Evolutionary conservation across 30 jellyfish, hydroid and myxozoan species (phyloP).

Genomic region (Rhopilema esculentum): DNA sequence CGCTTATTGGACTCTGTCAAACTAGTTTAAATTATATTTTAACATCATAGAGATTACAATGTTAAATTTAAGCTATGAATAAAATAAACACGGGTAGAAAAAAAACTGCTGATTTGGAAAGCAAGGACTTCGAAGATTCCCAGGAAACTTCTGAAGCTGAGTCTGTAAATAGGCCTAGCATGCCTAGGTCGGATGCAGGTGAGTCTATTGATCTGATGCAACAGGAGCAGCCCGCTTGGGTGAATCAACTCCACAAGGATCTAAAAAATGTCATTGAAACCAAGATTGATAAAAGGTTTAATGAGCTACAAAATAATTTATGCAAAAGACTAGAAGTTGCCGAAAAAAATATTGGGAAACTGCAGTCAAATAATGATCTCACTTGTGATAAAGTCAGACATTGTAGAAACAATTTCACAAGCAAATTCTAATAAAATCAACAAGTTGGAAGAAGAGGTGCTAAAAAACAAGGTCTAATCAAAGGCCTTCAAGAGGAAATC

Average conservation of each 20-base stretch:
- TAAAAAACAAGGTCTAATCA: slow-evolving; percentile 21
- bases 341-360: slow-evolving; percentile 4
- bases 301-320: slow-evolving; percentile 20
- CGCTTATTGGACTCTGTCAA: no score
- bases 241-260: slow-evolving; percentile 11
- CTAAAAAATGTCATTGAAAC: slow-evolving; percentile 27
- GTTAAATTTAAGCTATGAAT: no score
- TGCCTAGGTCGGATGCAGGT: slow-evolving; percentile 1
- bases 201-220: neutral
- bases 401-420: slow-evolving; percentile 4
- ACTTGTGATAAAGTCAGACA: slow-evolving; percentile 13
- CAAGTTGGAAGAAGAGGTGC: slow-evolving; percentile 25
- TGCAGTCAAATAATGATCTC: slow-evolving; percentile 3
- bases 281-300: slow-evolving; percentile 23
- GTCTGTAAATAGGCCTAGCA: slow-evolving; percentile 12
- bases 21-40: no score
- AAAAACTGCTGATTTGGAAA: no score
- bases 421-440: slow-evolving; percentile 17
- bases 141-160: neutral
- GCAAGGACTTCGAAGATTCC: neutral
- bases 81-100: no score
- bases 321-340: slow-evolving; percentile 26
- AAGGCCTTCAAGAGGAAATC: slow-evolving; percentile 40
- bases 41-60: no score
- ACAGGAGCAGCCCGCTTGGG: slow-evolving; percentile 45